These are phyloP conservation scores for Xanthia togata DNA, from an alignment of 2,888 invertebrate species.

Conservation along the genomic window DNA sequence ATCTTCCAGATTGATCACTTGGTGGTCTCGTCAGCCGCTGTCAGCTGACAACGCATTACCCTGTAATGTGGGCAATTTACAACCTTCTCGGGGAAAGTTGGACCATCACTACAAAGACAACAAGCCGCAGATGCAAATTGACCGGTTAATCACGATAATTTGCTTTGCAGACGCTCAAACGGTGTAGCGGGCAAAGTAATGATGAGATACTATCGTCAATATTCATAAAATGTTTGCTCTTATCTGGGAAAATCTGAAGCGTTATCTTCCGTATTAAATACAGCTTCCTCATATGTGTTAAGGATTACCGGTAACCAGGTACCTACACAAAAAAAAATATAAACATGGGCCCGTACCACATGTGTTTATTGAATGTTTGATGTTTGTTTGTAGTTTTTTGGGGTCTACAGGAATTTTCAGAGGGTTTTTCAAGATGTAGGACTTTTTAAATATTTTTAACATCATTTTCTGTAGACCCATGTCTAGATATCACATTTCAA, in stretches of 20 bases:
- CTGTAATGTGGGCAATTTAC: conserved; percentile 73
- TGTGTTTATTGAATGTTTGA: not conserved
- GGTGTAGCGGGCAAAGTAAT: conserved; percentile 12
- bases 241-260: conserved; percentile 29
- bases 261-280: conserved; percentile 8
- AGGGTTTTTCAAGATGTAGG: not conserved
- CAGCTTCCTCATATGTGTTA: conserved; percentile 9
- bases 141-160: conserved; percentile 61
- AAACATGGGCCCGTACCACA: not conserved
- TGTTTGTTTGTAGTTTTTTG: no score
- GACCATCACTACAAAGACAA: conserved; percentile 59
- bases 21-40: conserved; percentile 63
- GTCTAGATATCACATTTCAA: no score
- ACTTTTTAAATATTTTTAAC: not conserved
- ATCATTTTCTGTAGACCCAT: not conserved
- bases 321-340: not conserved
- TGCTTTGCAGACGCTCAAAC: conserved; percentile 36
- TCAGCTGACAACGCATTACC: conserved; percentile 66
- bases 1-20: conserved; percentile 58
- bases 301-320: not conserved
- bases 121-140: conserved; percentile 60
- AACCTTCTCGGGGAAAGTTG: conserved; percentile 61
- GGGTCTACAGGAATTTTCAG: not conserved
- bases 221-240: conserved; percentile 17
- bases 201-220: conserved; percentile 37